Conservation (phyloP, 2,113 vertebrate genomes). For the Pluvianellus socialis region DNA sequence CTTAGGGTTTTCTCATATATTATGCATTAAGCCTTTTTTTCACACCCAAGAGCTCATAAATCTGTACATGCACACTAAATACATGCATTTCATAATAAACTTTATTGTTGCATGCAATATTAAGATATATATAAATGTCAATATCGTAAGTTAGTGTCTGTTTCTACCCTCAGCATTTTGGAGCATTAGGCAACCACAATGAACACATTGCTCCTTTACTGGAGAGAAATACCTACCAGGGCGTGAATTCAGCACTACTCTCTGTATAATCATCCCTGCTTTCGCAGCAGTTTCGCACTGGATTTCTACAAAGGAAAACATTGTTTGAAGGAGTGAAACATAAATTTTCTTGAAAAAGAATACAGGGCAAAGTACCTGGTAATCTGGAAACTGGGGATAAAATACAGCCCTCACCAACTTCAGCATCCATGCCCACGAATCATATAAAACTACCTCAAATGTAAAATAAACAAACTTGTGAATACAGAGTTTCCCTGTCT, state of each 20-base stretch:
- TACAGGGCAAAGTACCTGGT: neutral
- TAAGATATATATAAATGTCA: neutral
- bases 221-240: conserved; percentile 80
- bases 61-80: neutral
- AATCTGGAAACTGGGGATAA: neutral
- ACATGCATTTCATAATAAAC: neutral
- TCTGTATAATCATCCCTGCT: conserved; percentile 75
- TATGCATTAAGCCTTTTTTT: neutral
- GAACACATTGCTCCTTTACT: neutral
- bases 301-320: conserved; percentile 36
- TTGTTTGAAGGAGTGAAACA: neutral
- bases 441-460: neutral
- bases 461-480: neutral
- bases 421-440: neutral
- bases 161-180: neutral
- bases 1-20: neutral
- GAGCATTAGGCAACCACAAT: neutral
- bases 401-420: neutral
- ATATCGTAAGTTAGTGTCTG: neutral
- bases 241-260: conserved; percentile 84
- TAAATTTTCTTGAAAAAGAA: neutral
- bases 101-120: neutral
- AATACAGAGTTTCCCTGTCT: neutral
- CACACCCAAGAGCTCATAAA: neutral
- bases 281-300: neutral